Evolutionary conservation across 64 coral and sea anemone genomes (phyloP), one percentile per base, ranked within the genome.

Genomic region (Porites lutea): DNA sequence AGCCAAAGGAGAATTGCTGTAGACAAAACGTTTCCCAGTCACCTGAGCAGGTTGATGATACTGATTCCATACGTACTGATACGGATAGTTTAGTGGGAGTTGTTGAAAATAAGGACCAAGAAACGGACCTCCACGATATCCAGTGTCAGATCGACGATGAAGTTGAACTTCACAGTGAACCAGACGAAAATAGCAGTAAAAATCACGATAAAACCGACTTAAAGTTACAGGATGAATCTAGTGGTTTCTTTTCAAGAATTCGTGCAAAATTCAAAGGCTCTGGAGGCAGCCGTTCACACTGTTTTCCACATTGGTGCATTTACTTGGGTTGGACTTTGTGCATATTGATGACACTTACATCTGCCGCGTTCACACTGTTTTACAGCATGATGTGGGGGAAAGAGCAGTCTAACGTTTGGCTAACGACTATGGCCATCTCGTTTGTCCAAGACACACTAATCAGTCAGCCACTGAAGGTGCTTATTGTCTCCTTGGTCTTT

Each of bases 341-440:
- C 71, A 88, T 96, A 12, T 4, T 77, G 23, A 53, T 68, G 1
- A 88, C 90, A 3, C 44, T 92, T 4, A 64, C 57, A 8, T 92
- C 94, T 19, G 83, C 83, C 1, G 21, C 92, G 70, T 92, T 96
- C 20, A 87, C 84, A 3, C 47, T 96, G 19, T 96, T 96, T 71
- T 96, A 96, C 67, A 91, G 89, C 52, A 96, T 96, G 94, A 96
- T 92, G 94, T 96, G 94, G 94, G 94, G 94, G 0, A 88, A 52
- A 61, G 94, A 92, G 0, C 87, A 92, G 57, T 96, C 94, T 2
- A 92, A 96, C 76, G 20, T 90, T 10, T 96, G 94, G 94, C 46
- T 96, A 0, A 75, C 78, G 6, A 89, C 94, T 21, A 96, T 96
- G 89, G 51, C 58, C 16, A 72, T 96, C 8, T 92, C 94, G 14